Base-by-base conservation (phyloP, 2,888 invertebrate genomes). In the Papilio gigon region DNA sequence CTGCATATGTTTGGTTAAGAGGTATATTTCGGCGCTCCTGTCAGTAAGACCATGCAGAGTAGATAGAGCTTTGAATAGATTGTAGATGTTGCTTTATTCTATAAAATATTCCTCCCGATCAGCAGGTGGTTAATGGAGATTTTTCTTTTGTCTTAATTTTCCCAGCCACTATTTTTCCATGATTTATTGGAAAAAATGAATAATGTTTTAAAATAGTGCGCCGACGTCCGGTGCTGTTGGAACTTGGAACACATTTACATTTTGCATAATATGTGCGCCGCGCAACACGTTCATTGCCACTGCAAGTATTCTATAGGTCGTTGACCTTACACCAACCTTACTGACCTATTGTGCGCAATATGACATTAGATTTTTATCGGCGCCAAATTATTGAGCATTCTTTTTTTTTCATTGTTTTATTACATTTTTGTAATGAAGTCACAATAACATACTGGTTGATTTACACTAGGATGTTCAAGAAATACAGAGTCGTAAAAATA, bases 191-290 rank as follows among this genome's bases (percentile, higher is more conserved):
- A 56, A 56, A n/a, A 56, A 25, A 56, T 56, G 30, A 30, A 12
- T 17, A 56, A 56, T 56, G 8, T 50, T 50, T 25, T 50, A 50
- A 4, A 50, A 50, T 50, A 50, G 25, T 27, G 53, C 3, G 0
- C 27, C 27, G 6, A 53, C 27, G 53, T 53, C 53, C 53, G 53
- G 53, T 53, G 53, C 53, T 14, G 53, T 53, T 53, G 42, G 17
- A 50, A 50, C 11, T 25, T 25, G 30, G 9, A 27, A 56, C 8
- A 56, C 30, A 30, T 56, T 56, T 9, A 30, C 53, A 56, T 56
- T 56, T 56, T 56, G 53, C 53, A 56, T 56, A 56, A 56, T 56
- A 56, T 30, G 53, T 56, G 53, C 53, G 53, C 30, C 53, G 53
- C 53, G 53, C 53, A 0, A 3, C 53, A 30, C 30, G 30, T 56